A percentile compares a stretch with the other conserved stretches of the same genome.
Conservation (phyloP, 1,140 invertebrate genomes). For the Phortica variegata region DNA sequence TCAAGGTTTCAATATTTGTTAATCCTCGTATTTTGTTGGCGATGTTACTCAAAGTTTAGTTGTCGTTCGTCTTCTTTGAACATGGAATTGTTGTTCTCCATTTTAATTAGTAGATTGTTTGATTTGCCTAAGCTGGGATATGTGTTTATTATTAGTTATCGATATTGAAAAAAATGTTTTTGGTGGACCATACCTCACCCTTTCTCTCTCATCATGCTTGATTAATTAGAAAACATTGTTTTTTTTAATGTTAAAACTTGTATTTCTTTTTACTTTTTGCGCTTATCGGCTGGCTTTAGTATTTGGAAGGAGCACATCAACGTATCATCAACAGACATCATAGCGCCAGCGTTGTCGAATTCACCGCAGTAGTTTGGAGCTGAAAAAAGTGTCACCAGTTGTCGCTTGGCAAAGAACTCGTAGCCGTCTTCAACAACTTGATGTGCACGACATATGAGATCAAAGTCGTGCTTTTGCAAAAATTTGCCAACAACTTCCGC, state of each 20-base stretch:
- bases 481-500: constrained; percentile 92
- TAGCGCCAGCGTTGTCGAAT: constrained; percentile 97
- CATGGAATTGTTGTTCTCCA: constrained; percentile 29
- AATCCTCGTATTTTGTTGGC: constrained; percentile 18
- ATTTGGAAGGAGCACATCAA: constrained; percentile 99
- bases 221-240: constrained; percentile 58
- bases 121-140: constrained; percentile 10
- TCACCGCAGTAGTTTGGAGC: constrained; percentile 98
- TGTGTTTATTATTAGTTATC: constrained; percentile 6
- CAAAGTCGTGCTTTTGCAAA: constrained; percentile 91
- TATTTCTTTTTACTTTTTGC: constrained; percentile 92
- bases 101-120: constrained; percentile 25
- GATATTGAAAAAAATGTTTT: no score
- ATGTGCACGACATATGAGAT: constrained; percentile 95
- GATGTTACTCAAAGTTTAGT: constrained; percentile 38
- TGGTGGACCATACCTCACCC: no score
- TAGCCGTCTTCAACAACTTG: constrained; percentile 99
- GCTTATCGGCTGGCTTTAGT: constrained; percentile 97
- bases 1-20: constrained; percentile 6
- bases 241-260: constrained; percentile 79
- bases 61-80: constrained; percentile 27
- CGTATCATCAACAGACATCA: constrained; percentile 99
- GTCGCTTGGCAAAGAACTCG: constrained; percentile 97
- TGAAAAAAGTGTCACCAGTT: constrained; percentile 95
- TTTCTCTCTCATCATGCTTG: no score